Conservation (phyloP, 2,113 vertebrate genomes). For the Dicrurus megarhynchus region DNA sequence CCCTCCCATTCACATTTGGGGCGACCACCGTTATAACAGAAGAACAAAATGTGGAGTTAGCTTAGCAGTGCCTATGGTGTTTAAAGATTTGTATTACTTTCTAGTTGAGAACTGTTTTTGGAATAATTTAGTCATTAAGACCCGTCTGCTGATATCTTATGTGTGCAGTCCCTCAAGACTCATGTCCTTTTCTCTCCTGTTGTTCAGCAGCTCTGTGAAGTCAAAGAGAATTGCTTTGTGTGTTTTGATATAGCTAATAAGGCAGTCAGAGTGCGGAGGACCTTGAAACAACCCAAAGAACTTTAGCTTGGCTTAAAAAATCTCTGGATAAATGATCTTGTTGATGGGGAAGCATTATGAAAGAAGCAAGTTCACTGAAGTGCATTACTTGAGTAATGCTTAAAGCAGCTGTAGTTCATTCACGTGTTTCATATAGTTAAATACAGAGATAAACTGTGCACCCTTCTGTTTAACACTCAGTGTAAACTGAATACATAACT, state of each 20-base stretch:
- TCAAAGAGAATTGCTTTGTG: not conserved
- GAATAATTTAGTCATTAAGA: not conserved
- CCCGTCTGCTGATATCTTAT: not conserved
- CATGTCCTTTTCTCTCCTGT: not conserved
- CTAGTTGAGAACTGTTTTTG: not conserved
- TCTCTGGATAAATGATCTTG: not conserved
- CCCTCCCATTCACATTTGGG: not conserved
- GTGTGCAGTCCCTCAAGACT: not conserved
- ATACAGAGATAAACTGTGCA: not conserved
- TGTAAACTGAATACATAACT: not conserved
- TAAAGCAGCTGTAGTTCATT: not conserved
- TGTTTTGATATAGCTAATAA: not conserved
- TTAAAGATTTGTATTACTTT: not conserved
- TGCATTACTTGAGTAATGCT: not conserved
- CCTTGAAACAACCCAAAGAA: not conserved
- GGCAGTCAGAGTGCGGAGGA: not conserved
- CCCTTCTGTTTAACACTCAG: not conserved
- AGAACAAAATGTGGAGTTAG: not conserved
- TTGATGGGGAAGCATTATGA: not conserved
- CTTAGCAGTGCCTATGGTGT: not conserved
- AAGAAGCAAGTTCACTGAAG: not conserved
- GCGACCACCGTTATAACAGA: not conserved
- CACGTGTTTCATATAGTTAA: not conserved
- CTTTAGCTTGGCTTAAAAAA: slow-evolving; percentile 19
- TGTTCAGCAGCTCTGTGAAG: not conserved